These are phyloP conservation scores for Aleadryas rufinucha DNA, from an alignment of 2,113 vertebrate genomes.

Conservation along the genomic window DNA sequence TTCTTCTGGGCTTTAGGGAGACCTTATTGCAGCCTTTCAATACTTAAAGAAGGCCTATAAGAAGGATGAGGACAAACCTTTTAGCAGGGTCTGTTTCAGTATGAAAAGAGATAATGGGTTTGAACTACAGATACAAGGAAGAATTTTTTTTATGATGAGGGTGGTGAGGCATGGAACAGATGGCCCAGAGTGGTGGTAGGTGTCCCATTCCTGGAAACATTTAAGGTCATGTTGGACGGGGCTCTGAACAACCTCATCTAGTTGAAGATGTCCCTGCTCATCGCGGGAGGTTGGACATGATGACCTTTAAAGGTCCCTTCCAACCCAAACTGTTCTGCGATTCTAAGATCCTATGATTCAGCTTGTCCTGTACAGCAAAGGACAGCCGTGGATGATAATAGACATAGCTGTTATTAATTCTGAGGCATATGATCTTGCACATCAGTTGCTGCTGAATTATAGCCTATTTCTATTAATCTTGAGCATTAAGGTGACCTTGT, in stretches of 20 bases:
- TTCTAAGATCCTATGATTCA: background rate
- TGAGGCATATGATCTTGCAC: background rate
- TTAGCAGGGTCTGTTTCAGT: background rate
- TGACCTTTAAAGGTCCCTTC: background rate
- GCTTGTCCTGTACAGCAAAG: background rate
- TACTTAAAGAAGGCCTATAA: background rate
- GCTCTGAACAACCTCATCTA: background rate
- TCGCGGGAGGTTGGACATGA: fast-evolving
- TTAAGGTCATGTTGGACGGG: background rate
- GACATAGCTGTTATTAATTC: background rate
- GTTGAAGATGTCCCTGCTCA: background rate
- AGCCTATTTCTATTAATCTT: background rate
- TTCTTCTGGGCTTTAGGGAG: background rate
- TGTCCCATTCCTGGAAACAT: background rate
- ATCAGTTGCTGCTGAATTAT: background rate
- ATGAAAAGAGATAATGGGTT: background rate
- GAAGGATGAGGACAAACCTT: background rate
- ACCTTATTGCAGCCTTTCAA: background rate
- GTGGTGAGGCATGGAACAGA: background rate
- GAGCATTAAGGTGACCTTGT: background rate
- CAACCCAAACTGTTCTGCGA: background rate
- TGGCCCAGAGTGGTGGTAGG: background rate
- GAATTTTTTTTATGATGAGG: background rate
- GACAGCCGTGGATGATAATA: background rate
- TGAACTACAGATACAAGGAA: background rate